Conservation (phyloP, 2,113 vertebrate species). For the Caracal caracal region DNA sequence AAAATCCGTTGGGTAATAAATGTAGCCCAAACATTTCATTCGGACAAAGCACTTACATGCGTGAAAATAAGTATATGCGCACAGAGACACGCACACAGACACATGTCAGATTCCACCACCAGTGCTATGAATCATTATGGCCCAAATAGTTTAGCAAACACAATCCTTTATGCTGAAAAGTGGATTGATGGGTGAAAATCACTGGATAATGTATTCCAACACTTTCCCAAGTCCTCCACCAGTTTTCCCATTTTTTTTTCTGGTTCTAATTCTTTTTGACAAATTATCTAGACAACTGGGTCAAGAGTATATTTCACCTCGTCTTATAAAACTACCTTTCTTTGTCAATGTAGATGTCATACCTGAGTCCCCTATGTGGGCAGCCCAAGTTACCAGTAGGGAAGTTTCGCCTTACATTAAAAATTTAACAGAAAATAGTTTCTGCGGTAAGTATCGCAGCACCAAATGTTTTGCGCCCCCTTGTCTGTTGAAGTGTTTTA, state of each 20-base stretch:
- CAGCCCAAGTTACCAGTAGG: background rate
- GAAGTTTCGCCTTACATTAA: background rate
- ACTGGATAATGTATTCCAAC: background rate
- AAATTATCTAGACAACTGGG: background rate
- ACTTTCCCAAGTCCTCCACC: background rate
- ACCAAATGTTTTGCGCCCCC: background rate
- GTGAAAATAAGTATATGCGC: background rate
- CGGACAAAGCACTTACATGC: background rate
- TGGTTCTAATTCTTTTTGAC: background rate
- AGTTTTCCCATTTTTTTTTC: background rate
- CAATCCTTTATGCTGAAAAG: background rate
- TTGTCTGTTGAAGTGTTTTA: constrained; percentile 67
- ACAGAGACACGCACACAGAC: background rate
- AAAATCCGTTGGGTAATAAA: background rate
- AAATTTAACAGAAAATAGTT: constrained; percentile 47
- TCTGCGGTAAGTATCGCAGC: background rate
- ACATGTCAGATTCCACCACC: background rate
- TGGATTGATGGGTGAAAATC: background rate
- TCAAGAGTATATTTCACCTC: background rate
- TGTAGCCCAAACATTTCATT: background rate
- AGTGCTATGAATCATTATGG: background rate
- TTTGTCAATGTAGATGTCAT: background rate
- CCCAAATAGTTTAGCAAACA: background rate
- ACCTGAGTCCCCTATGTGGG: background rate
- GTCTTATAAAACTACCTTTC: background rate